Conservation (phyloP, 2,113 vertebrate genomes). For the Colaptes auratus region DNA sequence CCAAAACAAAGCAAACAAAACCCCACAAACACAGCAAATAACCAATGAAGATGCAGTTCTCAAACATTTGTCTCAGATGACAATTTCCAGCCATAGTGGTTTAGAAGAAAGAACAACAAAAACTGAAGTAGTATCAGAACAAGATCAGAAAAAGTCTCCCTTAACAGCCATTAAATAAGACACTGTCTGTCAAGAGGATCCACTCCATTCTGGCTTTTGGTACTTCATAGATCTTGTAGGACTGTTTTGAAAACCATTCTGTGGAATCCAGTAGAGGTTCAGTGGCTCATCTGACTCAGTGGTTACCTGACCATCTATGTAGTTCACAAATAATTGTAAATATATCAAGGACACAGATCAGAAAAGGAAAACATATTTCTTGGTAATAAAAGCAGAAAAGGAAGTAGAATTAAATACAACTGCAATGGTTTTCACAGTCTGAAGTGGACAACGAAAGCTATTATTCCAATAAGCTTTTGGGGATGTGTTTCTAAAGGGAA, state of each 20-base stretch:
- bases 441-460: neutral
- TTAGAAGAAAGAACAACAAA: neutral
- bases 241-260: neutral
- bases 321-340: neutral
- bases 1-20: neutral
- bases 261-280: neutral
- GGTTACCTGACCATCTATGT: neutral
- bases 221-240: neutral
- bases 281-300: neutral
- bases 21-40: accelerated
- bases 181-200: neutral
- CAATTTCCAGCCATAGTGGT: neutral
- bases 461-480: neutral
- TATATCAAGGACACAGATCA: neutral
- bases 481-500: neutral
- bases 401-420: neutral
- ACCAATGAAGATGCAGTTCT: accelerated
- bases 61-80: neutral
- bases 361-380: neutral
- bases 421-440: neutral
- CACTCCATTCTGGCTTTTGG: neutral
- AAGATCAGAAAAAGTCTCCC: neutral
- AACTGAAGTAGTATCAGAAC: neutral
- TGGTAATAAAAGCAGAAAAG: neutral
- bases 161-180: neutral